Conservation (phyloP, 2,797 vertebrate species). For the Okamejei kenojei region DNA sequence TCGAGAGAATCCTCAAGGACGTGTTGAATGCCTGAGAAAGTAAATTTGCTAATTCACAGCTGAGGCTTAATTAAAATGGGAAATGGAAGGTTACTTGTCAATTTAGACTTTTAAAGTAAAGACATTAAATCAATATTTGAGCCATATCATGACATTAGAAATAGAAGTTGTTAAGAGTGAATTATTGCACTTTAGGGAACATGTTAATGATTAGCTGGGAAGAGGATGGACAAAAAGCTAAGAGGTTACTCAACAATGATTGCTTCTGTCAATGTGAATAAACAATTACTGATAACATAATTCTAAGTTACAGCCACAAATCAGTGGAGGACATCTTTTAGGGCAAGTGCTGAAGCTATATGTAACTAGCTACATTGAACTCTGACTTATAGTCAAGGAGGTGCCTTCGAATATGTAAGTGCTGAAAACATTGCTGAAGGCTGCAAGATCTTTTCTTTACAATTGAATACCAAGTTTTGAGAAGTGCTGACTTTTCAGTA, state of each 20-base stretch:
- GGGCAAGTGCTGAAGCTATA: not conserved
- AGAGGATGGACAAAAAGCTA: not conserved
- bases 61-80: not conserved
- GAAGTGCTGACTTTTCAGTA: not conserved
- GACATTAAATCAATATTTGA: no score
- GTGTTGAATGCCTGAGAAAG: no score
- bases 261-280: not conserved
- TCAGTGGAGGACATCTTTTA: not conserved
- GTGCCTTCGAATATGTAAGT: not conserved
- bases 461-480: not conserved
- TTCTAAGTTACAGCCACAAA: not conserved
- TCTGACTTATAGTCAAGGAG: not conserved
- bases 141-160: no score
- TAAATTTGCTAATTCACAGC: not conserved
- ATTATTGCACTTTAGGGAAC: not conserved
- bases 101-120: not conserved
- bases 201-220: not conserved
- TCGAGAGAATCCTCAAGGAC: no score
- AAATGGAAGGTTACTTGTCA: not conserved
- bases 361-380: not conserved
- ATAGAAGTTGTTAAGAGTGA: not conserved
- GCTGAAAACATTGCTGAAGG: not conserved
- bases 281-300: not conserved
- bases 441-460: not conserved
- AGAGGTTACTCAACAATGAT: not conserved